phyloP scores from a whole-genome alignment of 1,140 invertebrate genomes.

The Drosophila pseudoananassae region DNA sequence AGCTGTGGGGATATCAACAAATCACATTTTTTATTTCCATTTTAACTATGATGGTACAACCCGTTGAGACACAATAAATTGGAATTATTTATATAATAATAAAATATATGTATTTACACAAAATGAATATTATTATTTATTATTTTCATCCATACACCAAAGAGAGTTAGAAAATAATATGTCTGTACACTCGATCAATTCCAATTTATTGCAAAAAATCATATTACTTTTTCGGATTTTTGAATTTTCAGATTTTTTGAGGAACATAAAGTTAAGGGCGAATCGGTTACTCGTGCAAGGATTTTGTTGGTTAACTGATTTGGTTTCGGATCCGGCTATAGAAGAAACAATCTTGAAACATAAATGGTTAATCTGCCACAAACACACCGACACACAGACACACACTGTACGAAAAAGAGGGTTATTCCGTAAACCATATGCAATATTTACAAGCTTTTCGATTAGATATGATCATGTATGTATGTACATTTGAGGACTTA shows the following conservation, averaged over 20 bases:
- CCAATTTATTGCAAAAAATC: conserved; percentile 74
- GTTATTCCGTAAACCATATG: conserved; percentile 46
- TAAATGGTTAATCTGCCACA: conserved; percentile 30
- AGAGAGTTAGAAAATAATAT: conserved; percentile 22
- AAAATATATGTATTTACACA: conserved; percentile 2
- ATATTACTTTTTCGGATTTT: conserved; percentile 14
- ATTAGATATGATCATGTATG: not conserved
- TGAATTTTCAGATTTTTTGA: conserved; percentile 16
- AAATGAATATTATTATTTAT: not conserved
- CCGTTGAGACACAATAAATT: conserved; percentile 68
- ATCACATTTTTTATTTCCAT: not conserved
- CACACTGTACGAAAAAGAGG: conserved; percentile 13
- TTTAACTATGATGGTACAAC: not conserved
- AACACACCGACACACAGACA: conserved; percentile 18
- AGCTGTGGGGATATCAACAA: conserved; percentile 85
- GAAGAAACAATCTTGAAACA: conserved; percentile 30
- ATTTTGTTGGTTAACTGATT: conserved; percentile 46
- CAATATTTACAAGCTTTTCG: conserved; percentile 64
- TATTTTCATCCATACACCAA: not conserved
- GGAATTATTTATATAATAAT: conserved; percentile 49
- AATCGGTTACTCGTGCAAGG: conserved; percentile 84
- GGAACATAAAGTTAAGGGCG: conserved; percentile 75
- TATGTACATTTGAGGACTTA: not conserved
- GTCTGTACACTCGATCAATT: conserved; percentile 36
- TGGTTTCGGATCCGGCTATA: conserved; percentile 35